Evolutionary conservation across 2,797 vertebrate species (phyloP).

Genomic region (Phalanger gymnotis): DNA sequence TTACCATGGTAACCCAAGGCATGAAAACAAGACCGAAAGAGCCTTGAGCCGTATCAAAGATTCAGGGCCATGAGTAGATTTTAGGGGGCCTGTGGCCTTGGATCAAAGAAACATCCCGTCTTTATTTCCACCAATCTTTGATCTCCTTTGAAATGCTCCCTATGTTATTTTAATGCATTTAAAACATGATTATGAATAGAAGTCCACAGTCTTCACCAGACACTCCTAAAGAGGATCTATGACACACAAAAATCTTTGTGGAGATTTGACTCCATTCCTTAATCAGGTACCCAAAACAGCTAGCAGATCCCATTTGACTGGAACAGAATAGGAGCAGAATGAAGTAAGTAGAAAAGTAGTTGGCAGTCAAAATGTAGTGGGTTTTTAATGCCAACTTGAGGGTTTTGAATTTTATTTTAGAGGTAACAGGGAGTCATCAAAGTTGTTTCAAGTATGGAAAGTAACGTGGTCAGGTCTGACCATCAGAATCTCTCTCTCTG

Average conservation of each 20-base stretch:
- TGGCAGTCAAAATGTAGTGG: not conserved
- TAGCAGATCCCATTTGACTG: not conserved
- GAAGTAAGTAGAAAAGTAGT: not conserved
- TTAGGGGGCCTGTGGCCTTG: not conserved
- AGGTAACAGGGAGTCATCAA: not conserved
- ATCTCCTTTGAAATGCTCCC: not conserved
- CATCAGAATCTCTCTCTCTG: not conserved
- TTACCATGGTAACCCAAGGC: conserved; percentile 42
- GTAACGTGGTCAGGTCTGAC: not conserved
- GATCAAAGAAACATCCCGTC: not conserved
- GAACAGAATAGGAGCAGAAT: not conserved
- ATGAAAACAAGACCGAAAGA: conserved; percentile 51
- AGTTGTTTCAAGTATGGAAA: not conserved
- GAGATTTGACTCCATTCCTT: conserved; percentile 34
- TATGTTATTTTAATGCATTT: not conserved
- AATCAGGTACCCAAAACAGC: conserved; percentile 29
- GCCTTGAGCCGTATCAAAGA: conserved; percentile 44
- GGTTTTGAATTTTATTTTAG: not conserved
- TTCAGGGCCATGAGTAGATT: not conserved
- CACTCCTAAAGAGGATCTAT: not conserved
- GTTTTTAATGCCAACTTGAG: not conserved
- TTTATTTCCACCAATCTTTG: not conserved
- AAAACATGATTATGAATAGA: not conserved
- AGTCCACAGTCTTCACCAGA: not conserved
- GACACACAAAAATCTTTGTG: not conserved